These are phyloP conservation scores for Drosophila borborema DNA, from an alignment of 2,888 invertebrate genomes.

Conservation along the genomic window DNA sequence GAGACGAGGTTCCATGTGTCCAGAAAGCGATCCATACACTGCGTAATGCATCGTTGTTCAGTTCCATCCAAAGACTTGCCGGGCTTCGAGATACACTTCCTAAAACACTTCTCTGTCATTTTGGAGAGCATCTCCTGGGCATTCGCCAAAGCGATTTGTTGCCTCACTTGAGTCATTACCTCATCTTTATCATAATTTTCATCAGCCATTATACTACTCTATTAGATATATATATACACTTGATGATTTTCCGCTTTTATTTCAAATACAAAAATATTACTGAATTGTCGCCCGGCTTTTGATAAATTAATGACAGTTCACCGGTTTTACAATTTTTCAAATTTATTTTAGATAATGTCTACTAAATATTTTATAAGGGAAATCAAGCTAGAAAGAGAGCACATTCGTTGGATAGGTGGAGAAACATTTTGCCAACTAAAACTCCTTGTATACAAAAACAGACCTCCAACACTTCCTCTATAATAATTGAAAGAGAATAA, in stretches of 20 bases:
- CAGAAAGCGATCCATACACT: constrained; percentile 99
- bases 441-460: too few relatives aligned
- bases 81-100: constrained; percentile 96
- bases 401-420: neutral
- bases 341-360: neutral
- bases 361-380: neutral
- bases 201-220: constrained; percentile 78
- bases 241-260: constrained; percentile 33
- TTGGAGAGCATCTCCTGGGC: constrained; percentile 95
- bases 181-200: constrained; percentile 91
- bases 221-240: constrained; percentile 9
- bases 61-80: constrained; percentile 94
- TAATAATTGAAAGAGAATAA: too few relatives aligned
- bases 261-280: constrained; percentile 4
- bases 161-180: constrained; percentile 96
- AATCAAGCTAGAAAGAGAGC: neutral
- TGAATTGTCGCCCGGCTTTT: neutral
- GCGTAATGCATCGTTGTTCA: constrained; percentile 95
- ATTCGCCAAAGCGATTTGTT: constrained; percentile 96
- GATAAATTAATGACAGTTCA: constrained; percentile 3
- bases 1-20: constrained; percentile 98
- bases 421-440: neutral
- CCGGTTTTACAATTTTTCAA: neutral
- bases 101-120: constrained; percentile 99
- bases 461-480: too few relatives aligned